Evolutionary conservation across 37 sponge, comb jelly and placozoan species (phyloP).

Genomic region (Aplysina aerophoba): DNA sequence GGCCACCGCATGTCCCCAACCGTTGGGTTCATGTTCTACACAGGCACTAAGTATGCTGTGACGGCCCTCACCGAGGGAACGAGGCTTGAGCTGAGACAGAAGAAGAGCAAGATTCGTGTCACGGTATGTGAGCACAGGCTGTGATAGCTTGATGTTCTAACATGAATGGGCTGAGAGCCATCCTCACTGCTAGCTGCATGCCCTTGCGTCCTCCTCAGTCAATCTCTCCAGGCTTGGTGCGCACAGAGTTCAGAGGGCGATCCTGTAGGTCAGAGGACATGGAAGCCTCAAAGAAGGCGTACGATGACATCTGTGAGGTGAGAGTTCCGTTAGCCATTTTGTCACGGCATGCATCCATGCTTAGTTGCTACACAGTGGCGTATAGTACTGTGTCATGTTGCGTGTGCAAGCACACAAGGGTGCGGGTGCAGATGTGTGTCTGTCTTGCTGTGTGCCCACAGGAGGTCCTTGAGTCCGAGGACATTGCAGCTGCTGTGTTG

Average conservation of each 20-base stretch:
- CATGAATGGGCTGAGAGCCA: neutral
- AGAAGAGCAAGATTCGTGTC: constrained; percentile 64
- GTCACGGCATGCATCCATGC: too few species aligned
- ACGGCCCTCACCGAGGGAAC: constrained; percentile 81
- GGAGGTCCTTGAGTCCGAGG: constrained; percentile 68
- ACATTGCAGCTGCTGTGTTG: constrained; percentile 62
- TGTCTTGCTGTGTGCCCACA: neutral
- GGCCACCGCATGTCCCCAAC: constrained; percentile 58
- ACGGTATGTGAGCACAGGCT: constrained; percentile 49
- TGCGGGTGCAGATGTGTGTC: neutral
- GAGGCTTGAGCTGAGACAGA: constrained; percentile 74
- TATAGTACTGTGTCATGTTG: neutral
- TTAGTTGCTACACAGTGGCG: too few species aligned
- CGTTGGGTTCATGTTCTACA: constrained; percentile 48
- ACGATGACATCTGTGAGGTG: constrained; percentile 32
- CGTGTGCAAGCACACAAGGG: neutral
- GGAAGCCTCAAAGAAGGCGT: constrained; percentile 45
- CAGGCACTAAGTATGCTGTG: constrained; percentile 82
- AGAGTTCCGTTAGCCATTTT: neutral
- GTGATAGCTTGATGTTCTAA: neutral
- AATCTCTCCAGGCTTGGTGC: constrained; percentile 79
- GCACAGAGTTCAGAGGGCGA: constrained; percentile 70
- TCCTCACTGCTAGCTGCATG: neutral
- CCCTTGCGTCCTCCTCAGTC: constrained; percentile 15
- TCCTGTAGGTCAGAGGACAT: constrained; percentile 30